Evolutionary conservation across 2,113 vertebrate species (phyloP).

Genomic region (Boleophthalmus pectinirostris): DNA sequence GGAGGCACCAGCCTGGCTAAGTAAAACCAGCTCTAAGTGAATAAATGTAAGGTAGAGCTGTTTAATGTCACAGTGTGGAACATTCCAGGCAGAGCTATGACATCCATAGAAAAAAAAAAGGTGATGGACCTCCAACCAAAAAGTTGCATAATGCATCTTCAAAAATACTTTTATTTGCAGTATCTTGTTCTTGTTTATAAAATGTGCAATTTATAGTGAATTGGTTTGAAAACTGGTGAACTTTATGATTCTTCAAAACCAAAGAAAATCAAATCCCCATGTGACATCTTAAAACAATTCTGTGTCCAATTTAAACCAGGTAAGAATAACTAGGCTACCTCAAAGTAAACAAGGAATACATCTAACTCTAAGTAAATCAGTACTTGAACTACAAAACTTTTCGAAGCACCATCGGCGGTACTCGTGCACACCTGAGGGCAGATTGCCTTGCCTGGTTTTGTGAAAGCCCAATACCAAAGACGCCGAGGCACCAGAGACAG

Average conservation of each 20-base stretch:
- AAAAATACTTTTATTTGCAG: neutral
- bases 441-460: neutral
- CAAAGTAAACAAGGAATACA: neutral
- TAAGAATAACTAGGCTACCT: neutral
- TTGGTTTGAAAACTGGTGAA: too few species aligned
- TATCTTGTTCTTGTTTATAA: neutral
- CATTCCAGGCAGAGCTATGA: too few species aligned
- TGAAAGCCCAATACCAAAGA: constrained; percentile 20
- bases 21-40: too few species aligned
- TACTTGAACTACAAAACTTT: neutral
- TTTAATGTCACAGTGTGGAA: too few species aligned
- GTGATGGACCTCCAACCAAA: too few species aligned
- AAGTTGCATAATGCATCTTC: too few species aligned
- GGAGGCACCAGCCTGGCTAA: too few species aligned
- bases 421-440: neutral
- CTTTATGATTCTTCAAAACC: too few species aligned
- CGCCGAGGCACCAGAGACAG: constrained; percentile 16
- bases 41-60: too few species aligned
- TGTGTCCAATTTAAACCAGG: neutral
- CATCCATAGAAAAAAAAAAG: too few species aligned
- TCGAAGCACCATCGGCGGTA: too few species aligned
- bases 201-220: too few species aligned
- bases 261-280: neutral
- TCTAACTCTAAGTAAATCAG: neutral
- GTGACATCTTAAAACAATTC: neutral